Conservation (phyloP, 2,888 invertebrate genomes). For the Linnaemya tessellans region DNA sequence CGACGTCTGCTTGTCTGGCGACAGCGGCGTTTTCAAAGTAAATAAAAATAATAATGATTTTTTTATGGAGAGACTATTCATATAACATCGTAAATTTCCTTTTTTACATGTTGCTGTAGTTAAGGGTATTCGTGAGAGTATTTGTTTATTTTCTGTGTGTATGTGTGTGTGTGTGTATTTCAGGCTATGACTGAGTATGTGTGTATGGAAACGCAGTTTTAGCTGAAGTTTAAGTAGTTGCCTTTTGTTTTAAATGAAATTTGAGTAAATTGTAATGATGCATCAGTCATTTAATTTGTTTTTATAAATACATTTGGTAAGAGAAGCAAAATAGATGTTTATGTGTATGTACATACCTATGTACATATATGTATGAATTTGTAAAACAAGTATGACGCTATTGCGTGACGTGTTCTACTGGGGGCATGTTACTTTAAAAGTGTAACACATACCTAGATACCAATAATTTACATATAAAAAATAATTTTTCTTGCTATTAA, state of each 20-base stretch:
- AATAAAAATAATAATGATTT: slow-evolving; percentile 47
- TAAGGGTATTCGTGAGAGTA: not conserved
- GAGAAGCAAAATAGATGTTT: too few species aligned
- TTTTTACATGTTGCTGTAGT: slow-evolving; percentile 2
- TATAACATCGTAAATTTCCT: slow-evolving; percentile 19
- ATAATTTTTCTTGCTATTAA: too few species aligned
- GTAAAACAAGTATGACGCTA: too few species aligned
- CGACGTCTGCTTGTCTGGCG: slow-evolving; percentile 73
- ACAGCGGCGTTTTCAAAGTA: slow-evolving; percentile 73
- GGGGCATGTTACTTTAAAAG: too few species aligned
- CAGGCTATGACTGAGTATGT: too few species aligned
- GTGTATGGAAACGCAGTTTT: not conserved
- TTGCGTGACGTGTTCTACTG: too few species aligned
- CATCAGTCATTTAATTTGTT: not conserved
- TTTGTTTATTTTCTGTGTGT: not conserved
- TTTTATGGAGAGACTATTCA: not conserved
- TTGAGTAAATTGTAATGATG: not conserved
- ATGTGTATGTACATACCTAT: too few species aligned
- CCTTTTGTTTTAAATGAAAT: not conserved
- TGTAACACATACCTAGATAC: too few species aligned
- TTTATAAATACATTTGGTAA: not conserved
- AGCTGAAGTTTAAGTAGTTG: not conserved
- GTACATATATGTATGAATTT: too few species aligned
- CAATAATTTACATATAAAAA: too few species aligned
- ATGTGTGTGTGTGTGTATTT: not conserved